phyloP scores from a whole-genome alignment of 2,113 vertebrate species.

The Sterrhoptilus dennistouni region DNA sequence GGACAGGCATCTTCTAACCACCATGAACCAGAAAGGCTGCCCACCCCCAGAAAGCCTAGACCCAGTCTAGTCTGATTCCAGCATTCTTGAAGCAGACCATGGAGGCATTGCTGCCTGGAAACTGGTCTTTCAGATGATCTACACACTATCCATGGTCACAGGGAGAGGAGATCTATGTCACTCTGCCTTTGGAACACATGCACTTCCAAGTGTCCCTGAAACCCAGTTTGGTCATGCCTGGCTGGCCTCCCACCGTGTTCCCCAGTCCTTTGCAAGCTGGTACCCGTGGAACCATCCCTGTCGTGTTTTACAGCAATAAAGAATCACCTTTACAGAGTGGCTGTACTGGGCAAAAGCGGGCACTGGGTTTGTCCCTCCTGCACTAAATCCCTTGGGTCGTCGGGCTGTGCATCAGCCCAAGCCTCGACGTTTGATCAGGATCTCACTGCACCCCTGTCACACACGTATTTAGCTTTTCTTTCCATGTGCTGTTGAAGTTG shows the following conservation, averaged over 20 bases:
- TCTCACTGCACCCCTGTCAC: constrained; percentile 65
- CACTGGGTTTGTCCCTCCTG: constrained; percentile 46
- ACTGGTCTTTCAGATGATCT: background rate
- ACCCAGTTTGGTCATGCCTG: background rate
- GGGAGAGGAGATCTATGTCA: background rate
- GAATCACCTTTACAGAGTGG: constrained; percentile 11
- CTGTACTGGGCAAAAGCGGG: background rate
- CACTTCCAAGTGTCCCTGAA: background rate
- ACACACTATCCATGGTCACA: background rate
- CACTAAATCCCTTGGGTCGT: constrained; percentile 23
- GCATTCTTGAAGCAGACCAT: background rate
- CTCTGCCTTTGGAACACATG: background rate
- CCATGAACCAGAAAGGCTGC: background rate
- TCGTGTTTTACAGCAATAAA: constrained; percentile 74
- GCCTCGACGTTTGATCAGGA: constrained; percentile 14
- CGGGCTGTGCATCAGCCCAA: background rate
- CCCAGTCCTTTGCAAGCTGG: constrained; percentile 33
- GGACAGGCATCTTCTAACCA: background rate
- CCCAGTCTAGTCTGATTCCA: background rate
- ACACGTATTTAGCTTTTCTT: constrained; percentile 44
- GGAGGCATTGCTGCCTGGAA: background rate
- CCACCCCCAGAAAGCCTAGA: background rate
- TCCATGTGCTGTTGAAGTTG: constrained; percentile 56
- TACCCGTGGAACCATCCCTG: constrained; percentile 53
- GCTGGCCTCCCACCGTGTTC: background rate